A percentile compares a stretch with the other conserved stretches of the same genome.
Evolutionary conservation across 2,113 vertebrate species (phyloP).

Genomic region (Pontoporia blainvillei): DNA sequence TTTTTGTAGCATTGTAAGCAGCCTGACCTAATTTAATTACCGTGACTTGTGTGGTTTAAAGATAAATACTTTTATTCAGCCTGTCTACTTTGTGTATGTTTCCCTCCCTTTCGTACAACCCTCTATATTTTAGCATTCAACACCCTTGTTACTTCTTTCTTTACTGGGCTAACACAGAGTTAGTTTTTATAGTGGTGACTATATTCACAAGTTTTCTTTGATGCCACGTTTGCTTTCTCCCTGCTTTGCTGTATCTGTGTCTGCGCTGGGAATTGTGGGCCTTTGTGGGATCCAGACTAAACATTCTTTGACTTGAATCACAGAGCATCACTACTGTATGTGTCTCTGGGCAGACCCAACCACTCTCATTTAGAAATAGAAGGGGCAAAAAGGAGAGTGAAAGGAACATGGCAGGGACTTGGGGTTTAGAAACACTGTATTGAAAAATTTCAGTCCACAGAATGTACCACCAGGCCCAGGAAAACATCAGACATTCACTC

Average conservation of each 20-base stretch:
- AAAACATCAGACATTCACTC: constrained; percentile 11
- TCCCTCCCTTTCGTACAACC: constrained; percentile 64
- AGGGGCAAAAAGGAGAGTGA: not conserved
- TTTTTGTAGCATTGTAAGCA: constrained; percentile 75
- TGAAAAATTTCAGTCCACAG: constrained; percentile 17
- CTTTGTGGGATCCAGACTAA: constrained; percentile 60
- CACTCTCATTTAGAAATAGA: not conserved
- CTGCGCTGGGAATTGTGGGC: constrained; percentile 37
- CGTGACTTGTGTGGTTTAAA: constrained; percentile 78
- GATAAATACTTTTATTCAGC: constrained; percentile 81
- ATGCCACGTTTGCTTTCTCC: constrained; percentile 57
- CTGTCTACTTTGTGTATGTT: constrained; percentile 68
- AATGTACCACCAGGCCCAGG: not conserved
- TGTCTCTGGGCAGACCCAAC: constrained; percentile 2
- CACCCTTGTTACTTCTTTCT: constrained; percentile 63
- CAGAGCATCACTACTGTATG: not conserved
- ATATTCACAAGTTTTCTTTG: constrained; percentile 73
- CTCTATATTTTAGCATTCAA: constrained; percentile 74
- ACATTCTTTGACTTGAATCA: constrained; percentile 31
- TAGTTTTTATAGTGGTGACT: constrained; percentile 63
- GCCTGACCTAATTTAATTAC: constrained; percentile 81
- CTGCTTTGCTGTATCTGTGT: constrained; percentile 40
- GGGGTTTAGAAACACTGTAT: not conserved
- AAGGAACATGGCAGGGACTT: not conserved
- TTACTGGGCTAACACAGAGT: constrained; percentile 61